These are phyloP conservation scores for Odontamblyopus lacepedii DNA, from an alignment of 2,797 vertebrate species.

Conservation along the genomic window DNA sequence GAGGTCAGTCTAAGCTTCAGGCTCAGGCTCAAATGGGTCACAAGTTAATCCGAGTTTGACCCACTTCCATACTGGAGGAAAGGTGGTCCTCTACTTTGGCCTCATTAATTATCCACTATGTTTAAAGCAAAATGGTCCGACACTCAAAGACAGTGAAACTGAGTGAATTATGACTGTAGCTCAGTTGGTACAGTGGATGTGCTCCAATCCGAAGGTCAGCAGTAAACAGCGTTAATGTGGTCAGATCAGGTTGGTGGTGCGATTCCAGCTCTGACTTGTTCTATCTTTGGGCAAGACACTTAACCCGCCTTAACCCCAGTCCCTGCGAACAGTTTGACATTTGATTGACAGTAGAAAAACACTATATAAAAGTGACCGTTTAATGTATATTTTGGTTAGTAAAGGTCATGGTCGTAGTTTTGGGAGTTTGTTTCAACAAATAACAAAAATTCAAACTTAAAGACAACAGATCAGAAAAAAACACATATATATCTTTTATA, in stretches of 20 bases:
- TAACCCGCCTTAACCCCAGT: no score
- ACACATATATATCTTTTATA: no score
- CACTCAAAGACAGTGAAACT: not conserved
- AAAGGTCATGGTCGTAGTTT: not conserved
- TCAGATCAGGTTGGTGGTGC: no score
- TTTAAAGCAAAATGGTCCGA: not conserved
- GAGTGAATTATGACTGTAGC: not conserved
- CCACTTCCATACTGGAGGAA: constrained; percentile 44
- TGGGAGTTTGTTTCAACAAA: not conserved
- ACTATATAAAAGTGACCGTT: no score
- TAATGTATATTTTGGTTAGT: not conserved
- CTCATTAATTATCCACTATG: constrained; percentile 3
- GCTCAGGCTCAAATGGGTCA: constrained; percentile 44
- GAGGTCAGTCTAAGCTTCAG: constrained; percentile 52
- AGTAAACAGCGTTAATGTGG: no score
- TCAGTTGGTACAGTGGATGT: no score
- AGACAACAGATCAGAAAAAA: no score
- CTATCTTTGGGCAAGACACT: no score
- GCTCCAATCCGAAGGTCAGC: no score
- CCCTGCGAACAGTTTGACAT: no score
- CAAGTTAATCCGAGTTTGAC: constrained; percentile 64
- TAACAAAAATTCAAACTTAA: not conserved
- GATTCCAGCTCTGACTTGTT: no score
- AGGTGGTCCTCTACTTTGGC: constrained; percentile 20
- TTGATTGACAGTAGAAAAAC: no score